These are phyloP conservation scores for Tipula lateralis DNA, from an alignment of 2,888 invertebrate species.

Conservation along the genomic window DNA sequence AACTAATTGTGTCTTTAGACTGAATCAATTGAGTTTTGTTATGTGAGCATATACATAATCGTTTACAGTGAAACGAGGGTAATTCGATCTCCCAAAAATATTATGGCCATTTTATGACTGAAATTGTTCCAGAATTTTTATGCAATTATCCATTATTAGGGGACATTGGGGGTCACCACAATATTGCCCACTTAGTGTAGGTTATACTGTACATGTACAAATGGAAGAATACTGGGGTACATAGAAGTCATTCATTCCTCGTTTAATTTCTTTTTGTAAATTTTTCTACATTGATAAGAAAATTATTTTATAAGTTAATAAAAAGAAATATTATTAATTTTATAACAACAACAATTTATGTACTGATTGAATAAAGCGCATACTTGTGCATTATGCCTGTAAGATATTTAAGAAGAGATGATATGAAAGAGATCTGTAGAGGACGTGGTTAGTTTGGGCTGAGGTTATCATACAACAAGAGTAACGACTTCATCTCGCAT, in stretches of 20 bases:
- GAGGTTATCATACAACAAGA: background rate
- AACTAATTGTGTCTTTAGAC: no score
- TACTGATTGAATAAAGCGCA: background rate
- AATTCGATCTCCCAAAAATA: no score
- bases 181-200: background rate
- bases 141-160: no score
- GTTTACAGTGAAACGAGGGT: no score
- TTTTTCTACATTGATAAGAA: background rate
- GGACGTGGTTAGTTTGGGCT: background rate
- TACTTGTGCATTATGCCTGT: background rate
- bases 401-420: background rate
- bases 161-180: no score
- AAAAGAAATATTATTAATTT: background rate
- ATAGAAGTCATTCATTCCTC: background rate
- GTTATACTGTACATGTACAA: background rate
- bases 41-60: no score
- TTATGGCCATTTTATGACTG: no score
- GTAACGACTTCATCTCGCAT: background rate
- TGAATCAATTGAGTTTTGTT: no score
- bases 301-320: background rate
- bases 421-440: background rate
- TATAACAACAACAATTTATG: background rate
- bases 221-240: background rate
- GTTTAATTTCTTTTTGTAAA: background rate
- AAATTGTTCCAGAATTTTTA: no score